Conservation (phyloP, 2,888 invertebrate species). For the Papilio elwesi region DNA sequence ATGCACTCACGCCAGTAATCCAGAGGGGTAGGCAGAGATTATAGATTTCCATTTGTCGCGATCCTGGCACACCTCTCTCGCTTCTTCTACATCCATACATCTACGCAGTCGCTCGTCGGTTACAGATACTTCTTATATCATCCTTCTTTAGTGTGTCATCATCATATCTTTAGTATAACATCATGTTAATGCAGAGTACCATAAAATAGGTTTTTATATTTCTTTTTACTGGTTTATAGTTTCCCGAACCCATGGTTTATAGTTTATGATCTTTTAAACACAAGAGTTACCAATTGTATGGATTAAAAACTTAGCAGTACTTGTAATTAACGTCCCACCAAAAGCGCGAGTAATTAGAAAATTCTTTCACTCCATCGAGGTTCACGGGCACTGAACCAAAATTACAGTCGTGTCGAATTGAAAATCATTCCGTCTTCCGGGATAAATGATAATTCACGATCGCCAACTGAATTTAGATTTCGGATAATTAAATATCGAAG, state of each 20-base stretch:
- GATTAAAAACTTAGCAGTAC: neutral
- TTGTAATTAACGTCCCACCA: neutral
- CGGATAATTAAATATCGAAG: slow-evolving; percentile 45
- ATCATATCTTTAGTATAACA: too few relatives aligned
- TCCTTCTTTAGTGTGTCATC: too few relatives aligned
- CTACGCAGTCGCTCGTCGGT: too few relatives aligned
- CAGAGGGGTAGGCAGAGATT: too few relatives aligned
- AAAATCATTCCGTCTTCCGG: slow-evolving; percentile 19
- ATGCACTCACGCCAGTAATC: too few relatives aligned
- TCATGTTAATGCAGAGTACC: too few relatives aligned
- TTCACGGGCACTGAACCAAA: neutral
- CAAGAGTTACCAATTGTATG: neutral
- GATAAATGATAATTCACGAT: slow-evolving; percentile 34
- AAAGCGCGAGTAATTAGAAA: neutral
- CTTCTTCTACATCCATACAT: too few relatives aligned
- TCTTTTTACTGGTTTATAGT: too few relatives aligned
- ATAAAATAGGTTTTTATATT: too few relatives aligned
- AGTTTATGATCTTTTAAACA: neutral
- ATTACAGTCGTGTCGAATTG: slow-evolving; percentile 20
- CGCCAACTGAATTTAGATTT: slow-evolving; percentile 47
- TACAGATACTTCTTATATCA: too few relatives aligned
- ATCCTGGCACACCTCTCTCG: too few relatives aligned
- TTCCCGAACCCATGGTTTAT: neutral
- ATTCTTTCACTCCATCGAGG: neutral
- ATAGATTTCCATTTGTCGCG: too few relatives aligned